These are phyloP conservation scores for Hydriomena furcata DNA, from an alignment of 2,888 invertebrate species.

Conservation along the genomic window DNA sequence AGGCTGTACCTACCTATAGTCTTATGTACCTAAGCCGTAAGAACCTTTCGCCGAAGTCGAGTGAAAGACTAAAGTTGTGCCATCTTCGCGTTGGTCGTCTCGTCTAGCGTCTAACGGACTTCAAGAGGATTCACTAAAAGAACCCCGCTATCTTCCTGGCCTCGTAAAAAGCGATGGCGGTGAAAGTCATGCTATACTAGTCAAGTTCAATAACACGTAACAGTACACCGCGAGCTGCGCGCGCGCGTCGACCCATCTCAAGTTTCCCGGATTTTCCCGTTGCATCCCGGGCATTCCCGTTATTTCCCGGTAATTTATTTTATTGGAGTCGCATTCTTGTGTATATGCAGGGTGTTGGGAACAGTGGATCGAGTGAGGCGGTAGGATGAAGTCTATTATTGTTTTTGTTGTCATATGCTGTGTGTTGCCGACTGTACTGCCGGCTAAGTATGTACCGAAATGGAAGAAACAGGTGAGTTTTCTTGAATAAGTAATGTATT, in stretches of 20 bases:
- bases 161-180: constrained; percentile 57
- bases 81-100: too few species aligned
- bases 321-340: not conserved
- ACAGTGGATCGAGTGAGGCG: constrained; percentile 14
- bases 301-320: not conserved
- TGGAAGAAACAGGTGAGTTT: constrained; percentile 90
- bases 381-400: constrained; percentile 49
- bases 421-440: constrained; percentile 55
- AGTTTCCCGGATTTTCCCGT: constrained; percentile 17
- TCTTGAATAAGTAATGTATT: not conserved
- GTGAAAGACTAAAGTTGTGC: too few species aligned
- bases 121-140: too few species aligned
- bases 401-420: constrained; percentile 53
- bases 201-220: constrained; percentile 80
- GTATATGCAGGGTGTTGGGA: constrained; percentile 6
- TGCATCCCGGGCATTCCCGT: constrained; percentile 12
- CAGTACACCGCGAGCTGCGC: constrained; percentile 58
- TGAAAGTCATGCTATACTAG: constrained; percentile 67
- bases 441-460: constrained; percentile 87
- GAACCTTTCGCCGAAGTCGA: too few species aligned
- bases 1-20: too few species aligned
- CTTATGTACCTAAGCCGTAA: too few species aligned
- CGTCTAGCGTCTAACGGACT: too few species aligned
- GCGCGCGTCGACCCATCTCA: constrained; percentile 44
- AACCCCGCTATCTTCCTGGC: constrained; percentile 47